phyloP scores from a whole-genome alignment of 1,140 invertebrate species.

The Aphidius gifuensis region DNA sequence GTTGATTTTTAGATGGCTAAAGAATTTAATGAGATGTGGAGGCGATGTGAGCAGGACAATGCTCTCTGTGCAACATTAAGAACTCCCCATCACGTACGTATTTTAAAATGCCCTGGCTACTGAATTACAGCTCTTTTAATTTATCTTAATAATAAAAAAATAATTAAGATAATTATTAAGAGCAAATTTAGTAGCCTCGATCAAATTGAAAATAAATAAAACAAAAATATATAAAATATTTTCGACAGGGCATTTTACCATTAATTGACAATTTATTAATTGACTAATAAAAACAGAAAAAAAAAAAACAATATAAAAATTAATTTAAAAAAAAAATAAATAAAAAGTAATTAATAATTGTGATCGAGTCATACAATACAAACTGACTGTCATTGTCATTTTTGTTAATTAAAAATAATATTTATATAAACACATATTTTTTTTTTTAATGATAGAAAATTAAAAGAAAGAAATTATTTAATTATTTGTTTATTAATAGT shows the following conservation, averaged over 20 bases:
- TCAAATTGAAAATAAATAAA: slow-evolving; percentile 36
- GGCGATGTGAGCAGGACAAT: slow-evolving; percentile 51
- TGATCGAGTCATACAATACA: no score
- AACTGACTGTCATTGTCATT: no score
- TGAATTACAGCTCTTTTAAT: slow-evolving; percentile 47
- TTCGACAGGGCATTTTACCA: slow-evolving; percentile 1
- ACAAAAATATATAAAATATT: slow-evolving; percentile 37
- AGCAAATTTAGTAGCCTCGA: slow-evolving; percentile 49
- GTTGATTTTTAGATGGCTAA: slow-evolving; percentile 60
- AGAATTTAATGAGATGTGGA: slow-evolving; percentile 46
- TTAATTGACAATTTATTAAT: not conserved
- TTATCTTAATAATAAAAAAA: slow-evolving; percentile 21
- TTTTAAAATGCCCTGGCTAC: slow-evolving; percentile 39
- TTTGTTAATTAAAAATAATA: no score
- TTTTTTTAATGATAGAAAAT: no score
- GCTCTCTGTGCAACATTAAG: slow-evolving; percentile 42
- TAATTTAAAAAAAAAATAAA: not conserved
- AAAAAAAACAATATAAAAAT: not conserved
- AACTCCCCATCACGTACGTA: slow-evolving; percentile 49
- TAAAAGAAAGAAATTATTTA: no score
- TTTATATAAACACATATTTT: no score
- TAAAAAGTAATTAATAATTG: no score
- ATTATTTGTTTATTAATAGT: slow-evolving; percentile 40
- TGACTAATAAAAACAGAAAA: no score
- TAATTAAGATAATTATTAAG: slow-evolving; percentile 31